Evolutionary conservation across 1,140 invertebrate genomes (phyloP), one percentile per base, ranked within the genome.

Genomic region (Limonius californicus): DNA sequence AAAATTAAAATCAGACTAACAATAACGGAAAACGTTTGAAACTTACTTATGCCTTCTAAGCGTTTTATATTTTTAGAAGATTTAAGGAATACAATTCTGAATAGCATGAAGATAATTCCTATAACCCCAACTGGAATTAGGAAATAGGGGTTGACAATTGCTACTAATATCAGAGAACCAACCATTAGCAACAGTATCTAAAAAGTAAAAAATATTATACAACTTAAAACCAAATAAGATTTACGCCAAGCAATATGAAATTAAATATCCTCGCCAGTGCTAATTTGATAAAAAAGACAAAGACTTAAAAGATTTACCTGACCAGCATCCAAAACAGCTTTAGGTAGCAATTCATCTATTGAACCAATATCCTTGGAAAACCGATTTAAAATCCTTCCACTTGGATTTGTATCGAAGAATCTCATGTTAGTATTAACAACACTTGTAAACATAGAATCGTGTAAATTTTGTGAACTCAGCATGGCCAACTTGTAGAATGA

Each of bases 361-460:
- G 80, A 77, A 0, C 85, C 85, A 15, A 82, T 78, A 70, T 83
- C 82, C 59, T 76, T 77, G 3, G 74, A 73, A 62, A 77, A 77
- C 20, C 76, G 65, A 58, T 77, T 77, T 9, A 77, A 62, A 59
- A 70, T 71, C 61, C 77, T 67, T 59, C 78, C 94, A 62, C 87
- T 86, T 3, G 91, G 88, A 77, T 91, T 95, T 0, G 80, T 82
- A 68, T 95, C 89, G 71, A 95, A 95, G 78, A 95, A 96, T 8
- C 83, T 74, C 88, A 95, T 93, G 0, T 86, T 74, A 0, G 81
- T 78, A 32, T 76, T 73, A 1, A 89, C 78, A 8, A 89, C 74
- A 30, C 79, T 78, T 18, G 72, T 68, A 72, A 91, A 91, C 79
- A 89, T 87, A 19, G 71, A 75, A 64, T 89, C 84, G 72, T 91